phyloP scores from a whole-genome alignment of 2,888 invertebrate genomes.

The Ceramica pisi region DNA sequence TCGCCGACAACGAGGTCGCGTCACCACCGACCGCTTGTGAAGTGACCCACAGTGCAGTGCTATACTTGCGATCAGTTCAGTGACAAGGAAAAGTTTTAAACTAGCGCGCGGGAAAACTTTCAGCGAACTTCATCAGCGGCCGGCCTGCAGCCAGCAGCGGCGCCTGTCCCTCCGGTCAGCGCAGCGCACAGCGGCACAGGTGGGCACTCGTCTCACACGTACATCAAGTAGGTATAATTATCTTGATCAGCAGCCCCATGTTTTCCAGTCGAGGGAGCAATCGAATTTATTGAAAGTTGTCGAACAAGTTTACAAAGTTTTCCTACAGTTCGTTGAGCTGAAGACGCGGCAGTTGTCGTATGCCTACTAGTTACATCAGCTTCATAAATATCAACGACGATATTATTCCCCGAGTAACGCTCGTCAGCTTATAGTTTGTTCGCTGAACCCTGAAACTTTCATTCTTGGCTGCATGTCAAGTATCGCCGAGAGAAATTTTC shows the following conservation, averaged over 20 bases:
- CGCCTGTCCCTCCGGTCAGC: not conserved
- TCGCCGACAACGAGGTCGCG: not conserved
- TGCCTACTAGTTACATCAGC: not conserved
- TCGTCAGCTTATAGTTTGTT: conserved; percentile 20
- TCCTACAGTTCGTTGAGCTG: not conserved
- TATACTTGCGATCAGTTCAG: conserved; percentile 37
- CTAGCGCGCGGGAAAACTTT: conserved; percentile 62
- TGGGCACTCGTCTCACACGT: not conserved
- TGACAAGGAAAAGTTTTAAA: conserved; percentile 40
- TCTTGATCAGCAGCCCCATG: not conserved
- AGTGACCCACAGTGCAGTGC: conserved; percentile 56
- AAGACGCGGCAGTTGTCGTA: not conserved
- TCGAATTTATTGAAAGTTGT: conserved; percentile 10
- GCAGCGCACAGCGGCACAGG: not conserved
- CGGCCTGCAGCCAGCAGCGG: conserved; percentile 1
- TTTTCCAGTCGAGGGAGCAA: not conserved
- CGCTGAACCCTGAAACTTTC: conserved; percentile 43
- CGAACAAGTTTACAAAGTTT: conserved; percentile 25
- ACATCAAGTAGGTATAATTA: not conserved
- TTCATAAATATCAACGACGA: conserved; percentile 26
- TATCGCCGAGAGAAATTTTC: conserved; percentile 8
- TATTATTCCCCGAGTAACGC: conserved; percentile 10
- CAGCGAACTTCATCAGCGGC: conserved; percentile 36
- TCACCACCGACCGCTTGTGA: conserved; percentile 25
- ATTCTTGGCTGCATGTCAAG: conserved; percentile 46